Base-by-base conservation (phyloP, 92 coral and sea anemone species). In the Epizoanthus ramosus region DNA sequence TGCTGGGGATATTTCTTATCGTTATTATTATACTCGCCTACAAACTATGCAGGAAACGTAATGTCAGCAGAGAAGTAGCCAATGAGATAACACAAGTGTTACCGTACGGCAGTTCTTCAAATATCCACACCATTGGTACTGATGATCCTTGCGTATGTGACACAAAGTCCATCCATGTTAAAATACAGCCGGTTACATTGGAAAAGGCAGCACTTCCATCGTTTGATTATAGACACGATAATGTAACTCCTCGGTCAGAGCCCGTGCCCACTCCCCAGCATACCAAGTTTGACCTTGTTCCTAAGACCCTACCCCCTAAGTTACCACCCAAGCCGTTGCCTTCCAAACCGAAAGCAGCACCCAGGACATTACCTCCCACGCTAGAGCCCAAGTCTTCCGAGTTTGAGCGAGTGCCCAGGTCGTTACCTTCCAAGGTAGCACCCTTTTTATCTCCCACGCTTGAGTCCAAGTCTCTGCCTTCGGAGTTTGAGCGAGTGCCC, bases 91-190 rank as follows among this genome's bases (percentile, higher is more conserved):
- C 81, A 8, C 57, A 21, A 0, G 69, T 59, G 3, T 21, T 76
- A 56, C 64, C 28, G 3, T 76, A 76, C 81, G 54, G 31, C 0
- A 22, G 23, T 16, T 76, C 69, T n/a, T 47, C 81, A 59, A 76
- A 76, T n/a, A 76, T 76, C 16, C 81, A 76, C 70, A 35, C 81
- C 81, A 76, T 60, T 19, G 56, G 24, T 25, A 17, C 47, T 17
- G 64, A 24, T 10, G 57, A 68, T 57, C 39, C 70, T 24, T 57
- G 47, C 0, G 17, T 50, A 39, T 58, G 24, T 24, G 22, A 37
- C 21, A 8, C 81, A 10, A 39, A 6, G n/a, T 65, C 75, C 3
- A 60, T 60, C 56, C 57, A 37, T 58, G 59, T 76, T 6, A 35
- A 76, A 35, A 63, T 65, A 21, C 68, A 59, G 7, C 6, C 70